Conservation (phyloP, 2,888 invertebrate species). For the Orchestes rusci region DNA sequence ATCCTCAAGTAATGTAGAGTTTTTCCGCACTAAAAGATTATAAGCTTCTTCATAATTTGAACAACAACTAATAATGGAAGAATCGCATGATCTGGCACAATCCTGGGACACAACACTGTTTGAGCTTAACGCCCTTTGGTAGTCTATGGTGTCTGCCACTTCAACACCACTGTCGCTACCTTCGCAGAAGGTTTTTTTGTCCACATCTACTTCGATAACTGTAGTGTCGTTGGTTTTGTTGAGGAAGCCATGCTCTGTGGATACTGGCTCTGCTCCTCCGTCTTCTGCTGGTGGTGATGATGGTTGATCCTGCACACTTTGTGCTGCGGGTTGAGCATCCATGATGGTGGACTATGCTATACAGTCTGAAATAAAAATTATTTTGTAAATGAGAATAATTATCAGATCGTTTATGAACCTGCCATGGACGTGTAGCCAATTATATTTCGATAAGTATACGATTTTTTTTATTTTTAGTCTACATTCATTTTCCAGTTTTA, state of each 20-base stretch:
- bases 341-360: too few relatives aligned
- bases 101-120: slow-evolving; percentile 45
- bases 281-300: too few relatives aligned
- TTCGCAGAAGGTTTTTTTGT: slow-evolving; percentile 44
- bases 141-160: slow-evolving; percentile 46
- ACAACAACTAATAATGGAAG: slow-evolving; percentile 70
- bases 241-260: slow-evolving; percentile 37
- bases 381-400: too few relatives aligned
- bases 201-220: slow-evolving; percentile 34
- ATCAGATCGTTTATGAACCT: too few relatives aligned
- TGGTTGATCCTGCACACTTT: too few relatives aligned
- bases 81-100: slow-evolving; percentile 46
- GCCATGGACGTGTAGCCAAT: too few relatives aligned
- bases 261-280: slow-evolving; percentile 22
- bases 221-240: slow-evolving; percentile 33
- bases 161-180: slow-evolving; percentile 81
- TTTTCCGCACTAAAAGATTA: slow-evolving; percentile 43
- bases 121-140: slow-evolving; percentile 50
- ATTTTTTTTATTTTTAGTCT: too few relatives aligned
- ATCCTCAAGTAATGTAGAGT: slow-evolving; percentile 41
- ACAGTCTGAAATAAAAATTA: too few relatives aligned
- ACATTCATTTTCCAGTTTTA: too few relatives aligned
- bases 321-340: too few relatives aligned
- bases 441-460: too few relatives aligned
- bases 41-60: slow-evolving; percentile 62